Percentiles rank a stretch among this genome's conserved stretches.
Conservation (phyloP, 92 coral and sea anemone species). For the Desmophyllum pertusum region DNA sequence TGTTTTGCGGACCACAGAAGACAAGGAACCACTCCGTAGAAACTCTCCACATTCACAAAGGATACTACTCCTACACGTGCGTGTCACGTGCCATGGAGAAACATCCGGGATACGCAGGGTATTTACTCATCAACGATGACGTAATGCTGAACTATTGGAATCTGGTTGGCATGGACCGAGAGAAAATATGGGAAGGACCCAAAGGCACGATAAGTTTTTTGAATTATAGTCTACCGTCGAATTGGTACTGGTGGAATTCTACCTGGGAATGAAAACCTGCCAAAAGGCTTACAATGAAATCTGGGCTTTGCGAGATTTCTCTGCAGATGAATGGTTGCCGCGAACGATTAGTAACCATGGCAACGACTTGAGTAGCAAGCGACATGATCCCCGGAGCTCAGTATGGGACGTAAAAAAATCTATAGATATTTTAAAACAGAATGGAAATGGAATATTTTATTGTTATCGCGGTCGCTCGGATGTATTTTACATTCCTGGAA, state of each 20-base stretch:
- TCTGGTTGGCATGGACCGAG: conserved; percentile 56
- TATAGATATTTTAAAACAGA: conserved; percentile 46
- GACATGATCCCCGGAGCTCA: background rate
- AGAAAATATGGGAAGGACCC: conserved; percentile 87
- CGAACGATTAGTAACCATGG: background rate
- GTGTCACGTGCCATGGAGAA: conserved; percentile 82
- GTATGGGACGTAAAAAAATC: conserved; percentile 45
- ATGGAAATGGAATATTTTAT: conserved; percentile 59
- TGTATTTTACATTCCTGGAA: conserved; percentile 77
- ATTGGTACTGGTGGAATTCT: conserved; percentile 92
- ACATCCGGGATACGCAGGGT: conserved; percentile 69
- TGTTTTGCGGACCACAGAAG: conserved; percentile 77
- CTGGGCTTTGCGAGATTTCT: conserved; percentile 39
- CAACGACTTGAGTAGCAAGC: background rate
- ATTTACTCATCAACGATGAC: conserved; percentile 84
- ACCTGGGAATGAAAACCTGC: conserved; percentile 73
- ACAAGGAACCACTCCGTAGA: conserved; percentile 59
- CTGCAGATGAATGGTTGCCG: conserved; percentile 12
- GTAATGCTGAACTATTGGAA: conserved; percentile 90
- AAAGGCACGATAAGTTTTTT: conserved; percentile 52
- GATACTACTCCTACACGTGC: conserved; percentile 84
- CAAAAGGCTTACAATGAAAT: conserved; percentile 81
- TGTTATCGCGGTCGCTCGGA: conserved; percentile 91
- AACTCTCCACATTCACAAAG: conserved; percentile 57
- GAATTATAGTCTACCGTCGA: conserved; percentile 50